Base-by-base conservation (phyloP, 2,797 vertebrate species). In the Helicolenus hilgendorfi region DNA sequence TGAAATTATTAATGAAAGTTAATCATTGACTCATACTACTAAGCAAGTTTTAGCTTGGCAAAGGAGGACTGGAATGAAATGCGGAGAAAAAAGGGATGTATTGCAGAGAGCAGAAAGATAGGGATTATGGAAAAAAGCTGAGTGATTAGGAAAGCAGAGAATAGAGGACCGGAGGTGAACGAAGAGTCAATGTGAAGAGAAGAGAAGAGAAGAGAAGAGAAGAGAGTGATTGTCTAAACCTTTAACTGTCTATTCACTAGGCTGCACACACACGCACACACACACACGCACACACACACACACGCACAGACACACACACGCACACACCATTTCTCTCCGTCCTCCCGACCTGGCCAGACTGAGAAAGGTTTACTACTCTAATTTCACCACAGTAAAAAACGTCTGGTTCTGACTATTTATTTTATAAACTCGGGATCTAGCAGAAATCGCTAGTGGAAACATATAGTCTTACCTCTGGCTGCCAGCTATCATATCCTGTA, bases 401-500 rank as follows among this genome's bases (percentile, higher is more conserved):
- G 70, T 73, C 80, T 81, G 68, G 76, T 62, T 74, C 56, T 15
- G 55, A 85, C 79, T 92, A 94, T 96, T 95, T 96, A 87, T 96
- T 96, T 94, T 93, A 93, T 88, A 91, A 94, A 92, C 78, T 88
- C 65, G 64, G 89, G 60, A 84, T 90, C 64, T 20, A 89, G 77
- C 79, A 26, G 83, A 83, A 83, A 68, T 68, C 78, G 85, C 77
- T n/a, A 27, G 77, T 93, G 91, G 90, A 95, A 94, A 94, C 83
- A 55, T 94, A 90, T 93, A 89, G 81, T 89, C 90, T 91, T 93
- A 92, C 93, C 68, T 75, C 79, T 58, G 80, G 87, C 91, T 94
- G 93, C 89, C 92, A 94, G 85, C 87, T 91, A 93, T 93, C 90
- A 90, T 89, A 91, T 93, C 92, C 94, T 90, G 88, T 85, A 36